Evolutionary conservation across 1,140 invertebrate genomes (phyloP), one percentile per base, ranked within the genome.

Genomic region (Cydia fagiglandana): DNA sequence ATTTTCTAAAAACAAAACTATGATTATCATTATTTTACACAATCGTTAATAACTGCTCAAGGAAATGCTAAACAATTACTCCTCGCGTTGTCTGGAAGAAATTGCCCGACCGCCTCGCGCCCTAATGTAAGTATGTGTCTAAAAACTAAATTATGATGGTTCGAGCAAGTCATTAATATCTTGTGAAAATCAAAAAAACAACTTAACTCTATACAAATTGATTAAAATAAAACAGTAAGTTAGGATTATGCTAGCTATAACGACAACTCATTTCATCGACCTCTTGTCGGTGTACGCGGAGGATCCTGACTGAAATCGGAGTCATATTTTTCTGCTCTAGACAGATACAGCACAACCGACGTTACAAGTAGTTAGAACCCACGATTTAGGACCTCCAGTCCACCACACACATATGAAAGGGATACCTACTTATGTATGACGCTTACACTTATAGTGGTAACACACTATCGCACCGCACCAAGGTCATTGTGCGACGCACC

Each of bases 1-100:
- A 82, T 76, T 78, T 81, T 83, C 83, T 88, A 86, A 81, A 83
- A 86, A 79, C 76, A 82, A 83, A 82, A 34, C 73, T 74, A 64
- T 73, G 73, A 73, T 73, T 50, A 70, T 20, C 66, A 45, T 70
- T 70, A 68, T 76, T 74, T 75, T 79, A 80, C 78, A 82, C 81
- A 79, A 80, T 78, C 74, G 30, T 77, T 73, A 41, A 61, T 61
- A 61, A 61, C 56, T 61, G 56, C 56, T 56, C 53, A 61, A 61
- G 56, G 10, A 61, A 61, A 61, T 61, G 56, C 20, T 7, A 24
- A 61, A 20, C 56, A 20, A 24, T 61, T 53, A 17, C 56, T 24
- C 56, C 56, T 24, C 56, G 50, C 50, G 50, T n/a, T 17, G 15
- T 17, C 50, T 53, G 50, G 50, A 53, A 53, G 50, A 53, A 5